Evolutionary conservation across 2,797 vertebrate genomes (phyloP), one percentile per base, ranked within the genome.

Genomic region (Carapus acus): DNA sequence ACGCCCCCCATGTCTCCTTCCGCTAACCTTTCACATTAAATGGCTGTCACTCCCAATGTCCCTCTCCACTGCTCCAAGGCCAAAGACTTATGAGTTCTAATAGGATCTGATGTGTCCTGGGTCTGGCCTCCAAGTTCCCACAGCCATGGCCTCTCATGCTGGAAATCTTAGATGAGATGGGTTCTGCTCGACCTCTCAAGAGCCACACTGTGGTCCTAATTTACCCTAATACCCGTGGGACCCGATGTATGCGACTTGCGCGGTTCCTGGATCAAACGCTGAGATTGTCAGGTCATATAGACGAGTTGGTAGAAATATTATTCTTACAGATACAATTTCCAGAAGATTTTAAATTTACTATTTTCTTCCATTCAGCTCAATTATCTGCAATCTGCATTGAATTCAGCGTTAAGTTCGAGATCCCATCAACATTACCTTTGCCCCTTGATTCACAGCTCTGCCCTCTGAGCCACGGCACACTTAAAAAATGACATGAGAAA

Each of bases 61-160:
- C 38, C 40, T 43, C 43, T 33, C 5, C 24, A 1, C 43, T 29
- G 65, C 50, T 62, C 55, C 21, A 41, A 65, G 64, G 68, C 58
- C 16, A 14, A 55, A 44, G 43, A 40, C 53, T 55, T 46, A 54
- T 36, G 62, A 69, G 61, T 7, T 3, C 62, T 83, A 77, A 83
- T 67, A 8, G 42, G 74, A 76, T 53, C 53, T 80, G 80, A 83
- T 77, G 78, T 77, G 78, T 62, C 76, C 79, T 13, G 43, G 16
- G 55, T 24, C 47, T 72, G 81, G 58, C 67, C 71, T 49, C 44
- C 2, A 37, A 3, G 36, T 67, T 75, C 78, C 65, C 68, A 80
- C 58, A 53, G 56, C 49, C 49, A 41, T 68, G 51, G 33, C 52
- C 39, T 60, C 54, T 63, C 52, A 37, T 52, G 17, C 22, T n/a